Evolutionary conservation across 2,113 vertebrate species (phyloP), one percentile per base, ranked within the genome.

Genomic region (Pandion haliaetus): DNA sequence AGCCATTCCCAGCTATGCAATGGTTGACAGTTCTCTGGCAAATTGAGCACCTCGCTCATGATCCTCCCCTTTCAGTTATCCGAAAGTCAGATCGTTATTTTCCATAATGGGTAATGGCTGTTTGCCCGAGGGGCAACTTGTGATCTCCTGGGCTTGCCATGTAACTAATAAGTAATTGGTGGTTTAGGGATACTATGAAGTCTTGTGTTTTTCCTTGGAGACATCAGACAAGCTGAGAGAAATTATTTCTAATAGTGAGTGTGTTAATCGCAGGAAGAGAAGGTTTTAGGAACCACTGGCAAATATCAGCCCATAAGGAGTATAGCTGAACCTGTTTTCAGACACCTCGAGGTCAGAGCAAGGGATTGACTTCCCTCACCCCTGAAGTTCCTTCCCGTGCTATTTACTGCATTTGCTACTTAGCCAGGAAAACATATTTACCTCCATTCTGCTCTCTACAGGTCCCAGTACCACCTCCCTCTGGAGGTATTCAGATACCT

Each of bases 151-250:
- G 38, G 85, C 47, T 97, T 94, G 58, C 91, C 45, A 23, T 77
- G 28, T 50, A 95, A 54, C 77, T 95, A 86, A 82, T 63, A 95
- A 74, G 52, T 89, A 96, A 95, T 91, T 93, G 94, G 91, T 95
- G 93, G 81, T 85, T 95, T 94, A 82, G 31, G 83, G 86, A 85
- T 96, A 58, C 45, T 54, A 2, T 63, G 74, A 87, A 82, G 83
- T 55, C 67, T 91, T 82, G 24, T 66, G 17, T 61, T 93, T 91
- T 95, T 70, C 71, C 62, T 95, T 70, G 50, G 50, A 90, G 58
- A 93, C 74, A 80, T 82, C 26, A 88, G 84, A 82, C 40, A 66
- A 85, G 61, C 55, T 0, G 10, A 55, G 47, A 92, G 40, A 81
- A 94, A 82, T 88, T 77, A 59, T 93, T 88, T 93, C 74, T 76